These are phyloP conservation scores for Cynocephalus volans DNA, from an alignment of 2,113 vertebrate species.

Conservation along the genomic window DNA sequence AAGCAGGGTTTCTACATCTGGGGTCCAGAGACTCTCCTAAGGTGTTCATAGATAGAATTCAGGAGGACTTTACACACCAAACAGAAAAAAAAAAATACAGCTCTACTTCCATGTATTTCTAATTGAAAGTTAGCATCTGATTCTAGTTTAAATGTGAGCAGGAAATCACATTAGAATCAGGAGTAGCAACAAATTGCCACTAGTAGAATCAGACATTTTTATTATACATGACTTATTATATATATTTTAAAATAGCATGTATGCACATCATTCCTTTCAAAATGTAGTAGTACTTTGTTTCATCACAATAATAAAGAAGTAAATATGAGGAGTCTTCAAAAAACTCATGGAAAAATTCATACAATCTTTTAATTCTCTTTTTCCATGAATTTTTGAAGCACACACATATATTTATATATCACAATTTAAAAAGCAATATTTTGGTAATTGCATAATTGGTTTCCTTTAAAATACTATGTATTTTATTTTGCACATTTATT, in stretches of 20 bases:
- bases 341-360: too few relatives aligned
- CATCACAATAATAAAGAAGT: not conserved
- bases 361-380: too few relatives aligned
- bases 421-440: not conserved
- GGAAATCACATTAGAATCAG: not conserved
- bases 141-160: not conserved
- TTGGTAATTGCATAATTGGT: not conserved
- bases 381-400: too few relatives aligned
- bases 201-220: not conserved
- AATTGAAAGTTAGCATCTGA: not conserved
- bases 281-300: not conserved
- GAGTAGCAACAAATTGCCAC: not conserved
- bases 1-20: not conserved
- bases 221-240: not conserved
- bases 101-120: not conserved
- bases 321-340: too few relatives aligned
- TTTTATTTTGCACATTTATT: not conserved
- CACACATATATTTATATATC: not conserved
- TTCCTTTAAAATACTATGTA: not conserved
- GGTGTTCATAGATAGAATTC: not conserved
- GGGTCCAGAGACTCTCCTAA: not conserved
- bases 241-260: not conserved
- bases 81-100: not conserved
- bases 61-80: not conserved
- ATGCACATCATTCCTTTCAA: not conserved